A percentile compares a stretch with the other conserved stretches of the same genome.
Conservation (phyloP, 2,113 vertebrate genomes). For the Lagopus muta region DNA sequence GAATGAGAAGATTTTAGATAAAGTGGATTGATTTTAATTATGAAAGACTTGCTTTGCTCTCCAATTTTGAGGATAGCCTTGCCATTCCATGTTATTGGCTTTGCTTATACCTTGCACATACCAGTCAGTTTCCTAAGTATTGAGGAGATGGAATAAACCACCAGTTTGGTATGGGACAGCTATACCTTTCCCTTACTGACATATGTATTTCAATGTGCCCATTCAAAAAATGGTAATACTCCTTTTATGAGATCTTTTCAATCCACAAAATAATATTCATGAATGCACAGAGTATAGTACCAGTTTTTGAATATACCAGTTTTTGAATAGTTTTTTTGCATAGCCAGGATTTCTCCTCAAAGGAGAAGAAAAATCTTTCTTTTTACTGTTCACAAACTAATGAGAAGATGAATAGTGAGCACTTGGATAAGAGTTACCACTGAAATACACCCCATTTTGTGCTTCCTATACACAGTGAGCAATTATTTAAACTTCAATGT, state of each 20-base stretch:
- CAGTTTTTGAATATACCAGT: neutral
- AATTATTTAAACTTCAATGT: neutral
- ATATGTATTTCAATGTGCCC: neutral
- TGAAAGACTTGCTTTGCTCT: neutral
- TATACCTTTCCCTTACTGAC: neutral
- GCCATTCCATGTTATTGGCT: neutral
- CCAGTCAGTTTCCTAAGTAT: neutral
- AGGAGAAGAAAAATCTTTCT: rapidly evolving
- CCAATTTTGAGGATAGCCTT: neutral
- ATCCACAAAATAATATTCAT: rapidly evolving
- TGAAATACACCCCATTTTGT: neutral
- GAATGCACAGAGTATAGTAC: neutral
- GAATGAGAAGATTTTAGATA: neutral
- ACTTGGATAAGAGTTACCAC: neutral
- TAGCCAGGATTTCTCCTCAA: neutral
- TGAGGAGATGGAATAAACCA: neutral
- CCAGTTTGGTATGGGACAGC: neutral
- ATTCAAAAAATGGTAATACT: neutral
- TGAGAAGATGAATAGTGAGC: neutral
- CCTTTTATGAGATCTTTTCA: neutral
- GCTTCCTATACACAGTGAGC: neutral
- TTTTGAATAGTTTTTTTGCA: neutral
- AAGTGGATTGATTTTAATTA: neutral
- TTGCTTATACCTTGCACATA: neutral
- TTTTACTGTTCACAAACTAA: neutral